Evolutionary conservation across 2,888 invertebrate genomes (phyloP).

Genomic region (Drosophila koepferae): DNA sequence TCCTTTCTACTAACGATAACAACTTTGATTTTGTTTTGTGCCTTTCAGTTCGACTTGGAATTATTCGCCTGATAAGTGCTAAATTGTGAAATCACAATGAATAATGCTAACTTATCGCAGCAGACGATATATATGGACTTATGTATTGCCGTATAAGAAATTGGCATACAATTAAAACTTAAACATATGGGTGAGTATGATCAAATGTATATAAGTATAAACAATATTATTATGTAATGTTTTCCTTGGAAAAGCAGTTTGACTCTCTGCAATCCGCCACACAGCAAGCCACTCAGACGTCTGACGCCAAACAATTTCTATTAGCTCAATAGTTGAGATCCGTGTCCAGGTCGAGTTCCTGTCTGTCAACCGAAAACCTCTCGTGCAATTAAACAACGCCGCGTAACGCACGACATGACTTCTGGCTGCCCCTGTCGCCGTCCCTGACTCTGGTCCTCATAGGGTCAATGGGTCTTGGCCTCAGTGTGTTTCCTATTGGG

Average conservation of each 20-base stretch:
- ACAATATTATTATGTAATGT: conserved; percentile 14
- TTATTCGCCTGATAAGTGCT: conserved; percentile 36
- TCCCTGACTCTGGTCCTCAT: conserved; percentile 13
- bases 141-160: background rate
- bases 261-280: conserved; percentile 35
- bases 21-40: conserved; percentile 39
- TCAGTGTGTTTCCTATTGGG: conserved; percentile 64
- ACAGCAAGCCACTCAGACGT: conserved; percentile 69
- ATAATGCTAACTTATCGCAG: conserved; percentile 58
- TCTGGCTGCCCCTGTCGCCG: conserved; percentile 36
- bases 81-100: conserved; percentile 45
- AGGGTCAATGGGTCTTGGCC: conserved; percentile 55
- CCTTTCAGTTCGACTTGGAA: conserved; percentile 19
- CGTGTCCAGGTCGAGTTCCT: conserved; percentile 31
- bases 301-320: conserved; percentile 52
- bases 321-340: conserved; percentile 20
- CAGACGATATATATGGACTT: conserved; percentile 11
- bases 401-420: conserved; percentile 78
- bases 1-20: conserved; percentile 51
- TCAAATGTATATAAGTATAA: background rate
- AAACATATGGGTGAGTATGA: background rate
- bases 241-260: conserved; percentile 14
- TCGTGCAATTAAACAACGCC: conserved; percentile 74
- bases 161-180: background rate
- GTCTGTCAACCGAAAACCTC: conserved; percentile 40